These are phyloP conservation scores for Eleutherodactylus coqui DNA, from an alignment of 2,797 vertebrate genomes.

Conservation along the genomic window DNA sequence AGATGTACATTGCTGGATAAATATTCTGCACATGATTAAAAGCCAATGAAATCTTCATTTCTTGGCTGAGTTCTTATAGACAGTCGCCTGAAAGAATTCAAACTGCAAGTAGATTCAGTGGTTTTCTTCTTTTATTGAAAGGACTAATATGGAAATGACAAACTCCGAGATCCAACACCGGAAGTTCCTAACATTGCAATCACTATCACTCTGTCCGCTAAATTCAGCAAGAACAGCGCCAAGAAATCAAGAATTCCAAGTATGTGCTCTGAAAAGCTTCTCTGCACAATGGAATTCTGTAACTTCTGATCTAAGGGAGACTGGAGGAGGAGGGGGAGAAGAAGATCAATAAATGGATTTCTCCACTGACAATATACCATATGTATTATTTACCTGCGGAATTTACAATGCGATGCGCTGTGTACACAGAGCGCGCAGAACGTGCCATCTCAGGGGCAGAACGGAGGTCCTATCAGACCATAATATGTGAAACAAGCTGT, in stretches of 20 bases:
- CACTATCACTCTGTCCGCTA: conserved; percentile 78
- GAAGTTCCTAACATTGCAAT: conserved; percentile 81
- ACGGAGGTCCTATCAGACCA: conserved; percentile 49
- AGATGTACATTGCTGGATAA: conserved; percentile 65
- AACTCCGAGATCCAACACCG: conserved; percentile 74
- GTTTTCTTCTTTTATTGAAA: conserved; percentile 72
- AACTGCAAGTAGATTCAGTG: conserved; percentile 77
- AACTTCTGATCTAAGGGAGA: conserved; percentile 64
- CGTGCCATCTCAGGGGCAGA: conserved; percentile 22
- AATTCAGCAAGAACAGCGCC: conserved; percentile 75
- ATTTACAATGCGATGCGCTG: conserved; percentile 58
- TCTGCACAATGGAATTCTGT: conserved; percentile 75
- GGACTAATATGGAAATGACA: conserved; percentile 83
- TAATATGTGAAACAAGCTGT: conserved; percentile 51
- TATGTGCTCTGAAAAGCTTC: conserved; percentile 79
- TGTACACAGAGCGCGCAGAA: conserved; percentile 30
- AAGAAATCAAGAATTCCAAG: conserved; percentile 78
- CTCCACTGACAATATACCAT: conserved; percentile 53
- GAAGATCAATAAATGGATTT: conserved; percentile 68
- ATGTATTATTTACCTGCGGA: conserved; percentile 42
- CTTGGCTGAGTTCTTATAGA: conserved; percentile 77
- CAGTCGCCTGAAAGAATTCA: conserved; percentile 75
- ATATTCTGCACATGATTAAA: conserved; percentile 71
- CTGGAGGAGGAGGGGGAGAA: conserved; percentile 59
- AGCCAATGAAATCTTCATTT: conserved; percentile 71